Percentiles rank a stretch among this genome's conserved stretches.
These are phyloP conservation scores for Platanista minor DNA, from an alignment of 2,113 vertebrate species.

Conservation along the genomic window DNA sequence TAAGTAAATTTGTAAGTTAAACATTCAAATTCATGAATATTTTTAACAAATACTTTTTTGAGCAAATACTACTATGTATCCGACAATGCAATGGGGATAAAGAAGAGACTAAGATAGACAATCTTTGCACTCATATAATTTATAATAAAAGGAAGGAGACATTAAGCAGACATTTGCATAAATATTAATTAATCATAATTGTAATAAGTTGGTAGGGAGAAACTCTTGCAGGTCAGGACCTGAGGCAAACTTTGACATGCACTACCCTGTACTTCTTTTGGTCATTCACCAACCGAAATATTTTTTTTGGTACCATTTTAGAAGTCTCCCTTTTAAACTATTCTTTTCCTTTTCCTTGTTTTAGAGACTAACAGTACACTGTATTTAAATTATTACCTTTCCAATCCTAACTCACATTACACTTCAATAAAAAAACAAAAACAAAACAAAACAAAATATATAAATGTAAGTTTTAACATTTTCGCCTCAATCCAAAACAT, in stretches of 20 bases:
- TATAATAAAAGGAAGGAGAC: not conserved
- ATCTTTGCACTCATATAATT: not conserved
- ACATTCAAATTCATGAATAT: conserved; percentile 20
- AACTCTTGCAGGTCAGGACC: not conserved
- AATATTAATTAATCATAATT: not conserved
- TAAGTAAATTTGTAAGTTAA: conserved; percentile 2
- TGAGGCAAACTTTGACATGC: not conserved
- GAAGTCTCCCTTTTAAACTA: not conserved
- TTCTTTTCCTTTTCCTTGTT: not conserved
- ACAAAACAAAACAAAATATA: not conserved
- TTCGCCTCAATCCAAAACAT: not conserved
- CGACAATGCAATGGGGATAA: not conserved
- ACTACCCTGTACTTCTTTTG: not conserved
- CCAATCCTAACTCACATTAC: not conserved
- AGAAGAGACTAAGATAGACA: not conserved
- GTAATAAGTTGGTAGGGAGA: not conserved
- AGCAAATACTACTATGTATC: not conserved
- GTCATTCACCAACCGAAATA: not conserved
- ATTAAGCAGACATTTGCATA: not conserved
- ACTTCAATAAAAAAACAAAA: not conserved
- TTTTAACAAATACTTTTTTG: not conserved
- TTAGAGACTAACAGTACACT: not conserved
- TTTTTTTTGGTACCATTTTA: not conserved
- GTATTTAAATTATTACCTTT: not conserved
- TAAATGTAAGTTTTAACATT: not conserved